Percentiles rank a stretch among this genome's conserved stretches.
Conservation (phyloP, 2,113 vertebrate species). For the Cercocebus atys region DNA sequence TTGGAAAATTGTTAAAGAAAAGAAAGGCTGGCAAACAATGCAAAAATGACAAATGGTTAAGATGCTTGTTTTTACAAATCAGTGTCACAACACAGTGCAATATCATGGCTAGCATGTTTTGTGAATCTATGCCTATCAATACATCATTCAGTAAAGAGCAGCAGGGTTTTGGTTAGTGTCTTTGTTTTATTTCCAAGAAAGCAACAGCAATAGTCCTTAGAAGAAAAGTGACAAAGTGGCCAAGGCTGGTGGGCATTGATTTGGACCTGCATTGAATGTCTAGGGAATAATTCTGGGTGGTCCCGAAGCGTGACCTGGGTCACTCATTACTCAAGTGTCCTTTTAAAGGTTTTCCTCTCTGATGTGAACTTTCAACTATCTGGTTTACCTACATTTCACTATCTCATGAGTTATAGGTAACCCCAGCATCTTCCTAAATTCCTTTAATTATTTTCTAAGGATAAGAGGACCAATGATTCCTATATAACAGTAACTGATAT, state of each 20-base stretch:
- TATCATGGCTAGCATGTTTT: background rate
- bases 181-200: constrained; percentile 36
- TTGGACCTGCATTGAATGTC: background rate
- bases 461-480: background rate
- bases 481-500: background rate
- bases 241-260: background rate
- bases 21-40: constrained; percentile 40
- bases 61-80: constrained; percentile 50
- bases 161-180: background rate
- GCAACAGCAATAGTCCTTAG: background rate
- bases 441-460: background rate
- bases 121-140: background rate
- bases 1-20: constrained; percentile 41
- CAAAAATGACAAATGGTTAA: constrained; percentile 70
- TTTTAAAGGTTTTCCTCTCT: background rate
- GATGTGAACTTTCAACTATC: background rate
- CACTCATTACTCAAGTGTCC: background rate
- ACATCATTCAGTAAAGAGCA: constrained; percentile 35
- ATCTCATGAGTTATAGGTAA: background rate
- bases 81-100: constrained; percentile 30
- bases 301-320: background rate
- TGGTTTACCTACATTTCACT: background rate
- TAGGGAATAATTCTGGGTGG: background rate
- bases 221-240: background rate
- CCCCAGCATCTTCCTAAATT: background rate